phyloP scores from a whole-genome alignment of 2,113 vertebrate species.

The Amphilophus citrinellus region DNA sequence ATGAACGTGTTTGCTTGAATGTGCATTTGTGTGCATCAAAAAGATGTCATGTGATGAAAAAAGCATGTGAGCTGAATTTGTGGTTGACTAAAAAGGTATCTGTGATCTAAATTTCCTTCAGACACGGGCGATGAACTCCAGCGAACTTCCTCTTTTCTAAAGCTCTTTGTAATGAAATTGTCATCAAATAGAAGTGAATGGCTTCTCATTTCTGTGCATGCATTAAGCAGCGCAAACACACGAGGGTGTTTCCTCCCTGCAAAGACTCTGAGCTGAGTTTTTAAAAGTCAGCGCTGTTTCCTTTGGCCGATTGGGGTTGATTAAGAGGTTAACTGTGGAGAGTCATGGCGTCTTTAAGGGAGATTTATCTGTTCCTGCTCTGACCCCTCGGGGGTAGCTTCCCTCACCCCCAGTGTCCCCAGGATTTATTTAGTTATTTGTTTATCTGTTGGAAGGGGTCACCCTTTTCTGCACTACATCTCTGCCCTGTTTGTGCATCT shows the following conservation, averaged over 20 bases:
- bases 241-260: constrained; percentile 36
- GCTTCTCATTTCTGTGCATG: background rate
- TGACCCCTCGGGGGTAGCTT: constrained; percentile 78
- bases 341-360: constrained; percentile 81
- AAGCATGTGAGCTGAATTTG: background rate
- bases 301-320: constrained; percentile 83
- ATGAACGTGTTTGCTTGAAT: background rate
- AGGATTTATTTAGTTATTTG: constrained; percentile 86
- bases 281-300: constrained; percentile 72
- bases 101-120: background rate
- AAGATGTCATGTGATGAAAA: background rate
- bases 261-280: constrained; percentile 49
- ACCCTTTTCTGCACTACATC: constrained; percentile 62
- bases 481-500: constrained; percentile 77
- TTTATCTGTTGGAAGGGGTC: constrained; percentile 80
- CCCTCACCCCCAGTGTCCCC: constrained; percentile 78
- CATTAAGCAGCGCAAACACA: background rate
- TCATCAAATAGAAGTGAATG: background rate
- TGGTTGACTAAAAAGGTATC: background rate
- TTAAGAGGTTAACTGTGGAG: constrained; percentile 84
- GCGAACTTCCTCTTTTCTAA: background rate
- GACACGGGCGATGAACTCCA: background rate
- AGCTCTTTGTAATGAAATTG: background rate
- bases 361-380: constrained; percentile 87
- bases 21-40: background rate